Evolutionary conservation across 1,140 invertebrate species (phyloP), one percentile per base, ranked within the genome.

Genomic region (Drosophila tristis): DNA sequence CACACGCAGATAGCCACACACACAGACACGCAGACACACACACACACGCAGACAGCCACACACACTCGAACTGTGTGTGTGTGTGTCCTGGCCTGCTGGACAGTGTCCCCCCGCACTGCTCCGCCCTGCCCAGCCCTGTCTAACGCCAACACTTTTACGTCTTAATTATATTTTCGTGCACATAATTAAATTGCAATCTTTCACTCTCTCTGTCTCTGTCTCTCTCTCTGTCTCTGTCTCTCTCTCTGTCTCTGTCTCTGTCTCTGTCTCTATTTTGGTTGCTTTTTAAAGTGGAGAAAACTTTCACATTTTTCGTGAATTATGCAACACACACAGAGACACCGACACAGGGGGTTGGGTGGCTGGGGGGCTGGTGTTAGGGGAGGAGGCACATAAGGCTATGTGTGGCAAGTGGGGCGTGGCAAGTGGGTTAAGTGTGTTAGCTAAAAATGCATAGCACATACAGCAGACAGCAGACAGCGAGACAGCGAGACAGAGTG

Each of bases 361-460:
- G 0, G 16, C 16, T 16, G 16, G 16, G 16, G 16, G 16, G 16
- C 16, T 0, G 16, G 0, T 16, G 16, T n/a, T n/a, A n/a, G n/a
- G 42, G 43, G 47, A 39, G 56, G 16, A 16, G 16, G 20, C 1
- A 20, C 20, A 20, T 20, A 20, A n/a, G 39, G 56, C 31, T 29
- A 47, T 61, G 48, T 47, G 64, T 49, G 44, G 66, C 51, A 51
- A 61, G 59, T 43, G 48, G 31, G 59, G 53, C 44, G 51, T 49
- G 13, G 56, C 61, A 64, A 51, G 42, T 62, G 54, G 81, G 81
- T 86, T 86, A 86, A 86, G 81, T 87, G 81, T 86, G 82, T 87
- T 87, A 71, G 78, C 81, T 70, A 74, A 73, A 86, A 86, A 81
- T 87, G 74, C 82, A 87, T 74, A 23, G 78, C 81, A 86, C 68